Conservation (phyloP, 2,113 vertebrate genomes). For the Polyodon spathula region DNA sequence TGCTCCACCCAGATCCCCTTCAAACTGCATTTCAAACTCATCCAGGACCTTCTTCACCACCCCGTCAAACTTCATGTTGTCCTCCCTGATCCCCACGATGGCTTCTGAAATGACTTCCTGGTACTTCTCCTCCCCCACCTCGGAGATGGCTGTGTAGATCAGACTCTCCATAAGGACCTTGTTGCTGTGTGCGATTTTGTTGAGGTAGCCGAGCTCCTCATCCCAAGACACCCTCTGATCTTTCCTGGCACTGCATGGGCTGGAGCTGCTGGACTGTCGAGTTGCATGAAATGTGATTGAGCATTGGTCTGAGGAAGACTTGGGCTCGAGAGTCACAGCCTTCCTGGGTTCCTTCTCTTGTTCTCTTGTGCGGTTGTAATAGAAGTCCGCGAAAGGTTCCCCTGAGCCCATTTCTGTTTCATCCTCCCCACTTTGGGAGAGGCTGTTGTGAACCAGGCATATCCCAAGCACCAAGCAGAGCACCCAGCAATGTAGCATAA, state of each 20-base stretch:
- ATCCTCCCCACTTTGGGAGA: conserved; percentile 46
- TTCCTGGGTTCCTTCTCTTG: conserved; percentile 27
- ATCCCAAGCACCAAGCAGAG: conserved; percentile 39
- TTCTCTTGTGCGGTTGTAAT: conserved; percentile 18
- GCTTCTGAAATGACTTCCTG: conserved; percentile 60
- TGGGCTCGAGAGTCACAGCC: conserved; percentile 16
- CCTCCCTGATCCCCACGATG: conserved; percentile 45
- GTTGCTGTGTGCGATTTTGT: conserved; percentile 51
- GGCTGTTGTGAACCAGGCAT: conserved; percentile 24
- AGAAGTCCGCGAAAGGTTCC: conserved; percentile 12
- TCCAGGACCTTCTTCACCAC: conserved; percentile 53
- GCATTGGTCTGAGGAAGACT: conserved; percentile 34
- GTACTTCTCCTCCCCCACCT: conserved; percentile 52
- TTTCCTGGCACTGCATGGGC: conserved; percentile 4
- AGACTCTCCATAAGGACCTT: conserved; percentile 54
- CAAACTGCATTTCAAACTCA: conserved; percentile 57
- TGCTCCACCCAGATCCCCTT: conserved; percentile 42
- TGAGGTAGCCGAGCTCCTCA: conserved; percentile 54
- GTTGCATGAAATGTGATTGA: conserved; percentile 52
- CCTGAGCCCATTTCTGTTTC: conserved; percentile 45
- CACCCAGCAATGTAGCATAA: conserved; percentile 29
- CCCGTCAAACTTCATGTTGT: conserved; percentile 50
- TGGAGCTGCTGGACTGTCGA: background rate
- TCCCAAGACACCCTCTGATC: conserved; percentile 30
- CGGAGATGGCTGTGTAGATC: conserved; percentile 43